Percentiles rank a stretch among this genome's conserved stretches.
Evolutionary conservation across 2,888 invertebrate species (phyloP).

Genomic region (Diloba caeruleocephala): DNA sequence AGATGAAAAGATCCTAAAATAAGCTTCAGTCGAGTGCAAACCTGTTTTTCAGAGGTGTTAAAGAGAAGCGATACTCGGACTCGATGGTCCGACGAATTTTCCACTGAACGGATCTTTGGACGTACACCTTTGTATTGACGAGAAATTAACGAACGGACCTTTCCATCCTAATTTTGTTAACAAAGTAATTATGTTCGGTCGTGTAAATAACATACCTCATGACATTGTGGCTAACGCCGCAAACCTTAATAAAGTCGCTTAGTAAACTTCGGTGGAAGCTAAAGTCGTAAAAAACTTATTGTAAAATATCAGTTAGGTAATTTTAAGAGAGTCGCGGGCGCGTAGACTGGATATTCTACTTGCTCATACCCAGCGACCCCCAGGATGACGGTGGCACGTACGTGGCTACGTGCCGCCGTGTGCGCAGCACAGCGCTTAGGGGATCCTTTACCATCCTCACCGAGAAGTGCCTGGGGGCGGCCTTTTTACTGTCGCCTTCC

Average conservation of each 20-base stretch:
- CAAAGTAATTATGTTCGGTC: conserved; percentile 73
- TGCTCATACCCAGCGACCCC: no score
- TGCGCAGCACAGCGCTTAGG: no score
- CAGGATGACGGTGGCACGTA: no score
- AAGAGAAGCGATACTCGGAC: conserved; percentile 83
- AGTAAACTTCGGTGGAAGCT: conserved; percentile 17
- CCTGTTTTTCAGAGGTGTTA: conserved; percentile 87
- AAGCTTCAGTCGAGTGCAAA: conserved; percentile 84
- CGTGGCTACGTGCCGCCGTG: no score
- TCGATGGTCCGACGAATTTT: conserved; percentile 87
- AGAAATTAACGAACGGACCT: conserved; percentile 83
- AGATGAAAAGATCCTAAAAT: conserved; percentile 88
- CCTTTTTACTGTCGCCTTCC: no score
- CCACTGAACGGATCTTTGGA: conserved; percentile 85
- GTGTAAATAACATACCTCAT: conserved; percentile 65
- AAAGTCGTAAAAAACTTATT: conserved; percentile 27
- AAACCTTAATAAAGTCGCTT: conserved; percentile 32
- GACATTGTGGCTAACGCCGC: conserved; percentile 46
- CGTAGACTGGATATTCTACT: no score
- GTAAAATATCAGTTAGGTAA: conserved; percentile 16
- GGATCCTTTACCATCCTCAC: no score
- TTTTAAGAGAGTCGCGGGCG: no score
- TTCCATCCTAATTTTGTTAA: conserved; percentile 79
- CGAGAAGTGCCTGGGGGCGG: no score
- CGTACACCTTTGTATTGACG: conserved; percentile 84